Conservation (phyloP, 2,113 vertebrate species). For the Eupsittula cactorum region DNA sequence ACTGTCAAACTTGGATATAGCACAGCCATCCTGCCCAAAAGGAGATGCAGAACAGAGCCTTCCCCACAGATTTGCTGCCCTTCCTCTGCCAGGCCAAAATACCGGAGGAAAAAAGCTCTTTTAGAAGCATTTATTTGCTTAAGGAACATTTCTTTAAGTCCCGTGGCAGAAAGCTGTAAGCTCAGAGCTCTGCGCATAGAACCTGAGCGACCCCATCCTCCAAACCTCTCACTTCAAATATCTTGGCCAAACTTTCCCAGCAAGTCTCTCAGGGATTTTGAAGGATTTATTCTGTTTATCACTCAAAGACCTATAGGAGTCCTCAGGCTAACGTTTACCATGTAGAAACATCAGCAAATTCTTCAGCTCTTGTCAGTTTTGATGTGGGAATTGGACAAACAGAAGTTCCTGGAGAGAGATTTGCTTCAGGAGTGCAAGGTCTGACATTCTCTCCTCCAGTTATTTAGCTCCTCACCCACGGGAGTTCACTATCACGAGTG, state of each 20-base stretch:
- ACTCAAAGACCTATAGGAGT: not conserved
- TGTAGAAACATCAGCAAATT: slow-evolving; percentile 4
- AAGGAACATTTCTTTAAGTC: not conserved
- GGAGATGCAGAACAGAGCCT: slow-evolving; percentile 15
- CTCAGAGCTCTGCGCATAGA: not conserved
- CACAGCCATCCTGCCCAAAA: slow-evolving; percentile 16
- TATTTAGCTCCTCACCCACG: not conserved
- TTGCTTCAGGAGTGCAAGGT: not conserved
- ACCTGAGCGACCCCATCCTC: not conserved
- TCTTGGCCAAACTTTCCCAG: not conserved
- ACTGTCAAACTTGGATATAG: slow-evolving; percentile 22
- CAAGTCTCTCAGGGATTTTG: not conserved
- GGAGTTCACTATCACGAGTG: not conserved
- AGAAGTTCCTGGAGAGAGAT: not conserved
- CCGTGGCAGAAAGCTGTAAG: not conserved
- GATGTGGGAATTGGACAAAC: not conserved
- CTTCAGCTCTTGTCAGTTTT: not conserved
- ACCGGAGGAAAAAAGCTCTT: not conserved
- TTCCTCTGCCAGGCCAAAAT: not conserved
- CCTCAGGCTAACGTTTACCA: not conserved
- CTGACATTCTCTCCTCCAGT: not conserved
- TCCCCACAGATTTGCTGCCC: not conserved
- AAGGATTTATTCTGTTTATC: not conserved
- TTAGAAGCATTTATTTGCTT: not conserved
- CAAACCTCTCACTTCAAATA: not conserved